Conservation (phyloP, 2,888 invertebrate species). For the Xylocampa areola region DNA sequence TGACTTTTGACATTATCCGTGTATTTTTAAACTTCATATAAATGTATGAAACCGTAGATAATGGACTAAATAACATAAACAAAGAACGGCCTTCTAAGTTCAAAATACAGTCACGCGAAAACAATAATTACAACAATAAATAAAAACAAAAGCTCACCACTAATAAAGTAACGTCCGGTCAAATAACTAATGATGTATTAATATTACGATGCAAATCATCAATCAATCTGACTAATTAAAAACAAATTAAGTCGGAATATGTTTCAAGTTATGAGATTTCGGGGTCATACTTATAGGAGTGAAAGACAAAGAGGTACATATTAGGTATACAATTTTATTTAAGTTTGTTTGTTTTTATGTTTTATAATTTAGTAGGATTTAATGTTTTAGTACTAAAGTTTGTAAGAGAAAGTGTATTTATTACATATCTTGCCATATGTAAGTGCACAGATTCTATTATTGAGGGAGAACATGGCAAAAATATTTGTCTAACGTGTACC, state of each 20-base stretch:
- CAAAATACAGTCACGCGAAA: constrained; percentile 38
- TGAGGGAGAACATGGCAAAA: too few species aligned
- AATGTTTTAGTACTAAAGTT: too few species aligned
- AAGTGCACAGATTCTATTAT: too few species aligned
- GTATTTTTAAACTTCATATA: neutral
- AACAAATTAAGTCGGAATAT: constrained; percentile 73
- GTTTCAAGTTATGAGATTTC: constrained; percentile 51
- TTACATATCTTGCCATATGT: too few species aligned
- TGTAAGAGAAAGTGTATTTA: too few species aligned
- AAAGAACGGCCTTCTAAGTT: constrained; percentile 53
- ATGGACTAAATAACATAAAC: constrained; percentile 48
- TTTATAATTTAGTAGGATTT: too few species aligned
- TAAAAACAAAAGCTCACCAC: constrained; percentile 42
- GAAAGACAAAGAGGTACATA: constrained; percentile 36
- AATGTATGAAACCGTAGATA: constrained; percentile 34
- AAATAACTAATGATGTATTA: constrained; percentile 39
- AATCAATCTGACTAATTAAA: constrained; percentile 78
- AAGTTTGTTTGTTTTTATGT: too few species aligned
- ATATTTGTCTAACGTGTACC: too few species aligned
- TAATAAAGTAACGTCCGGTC: constrained; percentile 48
- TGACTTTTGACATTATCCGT: neutral
- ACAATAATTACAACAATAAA: constrained; percentile 30
- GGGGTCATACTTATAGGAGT: constrained; percentile 55
- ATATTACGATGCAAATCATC: constrained; percentile 62
- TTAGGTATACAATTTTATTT: too few species aligned